phyloP scores from a whole-genome alignment of 2,888 invertebrate species.

The Labia minor region DNA sequence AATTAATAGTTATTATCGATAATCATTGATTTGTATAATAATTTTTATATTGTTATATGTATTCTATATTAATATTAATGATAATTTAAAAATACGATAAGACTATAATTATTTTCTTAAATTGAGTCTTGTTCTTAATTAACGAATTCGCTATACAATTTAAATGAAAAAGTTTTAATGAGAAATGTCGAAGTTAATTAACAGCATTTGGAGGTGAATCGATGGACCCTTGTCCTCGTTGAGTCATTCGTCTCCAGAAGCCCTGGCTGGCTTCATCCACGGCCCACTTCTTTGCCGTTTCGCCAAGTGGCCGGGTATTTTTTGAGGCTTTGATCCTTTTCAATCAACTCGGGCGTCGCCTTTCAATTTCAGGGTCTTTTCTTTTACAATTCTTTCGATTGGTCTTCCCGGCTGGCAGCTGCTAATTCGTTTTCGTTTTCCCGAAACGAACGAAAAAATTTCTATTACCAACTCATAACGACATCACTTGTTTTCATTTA shows the following conservation, averaged over 20 bases:
- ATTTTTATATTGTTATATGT: no score
- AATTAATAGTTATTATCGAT: no score
- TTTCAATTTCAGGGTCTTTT: neutral
- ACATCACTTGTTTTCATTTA: neutral
- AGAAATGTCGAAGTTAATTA: conserved; percentile 4
- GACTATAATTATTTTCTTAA: no score
- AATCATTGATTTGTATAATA: no score
- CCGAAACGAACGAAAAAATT: no score
- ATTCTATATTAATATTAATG: no score
- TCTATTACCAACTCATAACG: no score
- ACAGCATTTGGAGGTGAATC: neutral
- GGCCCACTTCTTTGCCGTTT: neutral
- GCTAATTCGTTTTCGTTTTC: neutral
- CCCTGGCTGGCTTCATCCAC: neutral
- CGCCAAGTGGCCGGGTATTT: neutral
- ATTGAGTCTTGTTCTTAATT: neutral
- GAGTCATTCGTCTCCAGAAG: neutral
- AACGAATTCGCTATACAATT: neutral
- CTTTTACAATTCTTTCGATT: neutral
- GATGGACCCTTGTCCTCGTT: neutral
- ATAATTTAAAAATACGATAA: no score
- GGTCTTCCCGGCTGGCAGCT: neutral
- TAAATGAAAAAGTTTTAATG: conserved; percentile 4
- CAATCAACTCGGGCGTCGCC: neutral
- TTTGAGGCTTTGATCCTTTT: conserved; percentile 2